Conservation (phyloP, 2,797 vertebrate genomes). For the Microhierax caerulescens region DNA sequence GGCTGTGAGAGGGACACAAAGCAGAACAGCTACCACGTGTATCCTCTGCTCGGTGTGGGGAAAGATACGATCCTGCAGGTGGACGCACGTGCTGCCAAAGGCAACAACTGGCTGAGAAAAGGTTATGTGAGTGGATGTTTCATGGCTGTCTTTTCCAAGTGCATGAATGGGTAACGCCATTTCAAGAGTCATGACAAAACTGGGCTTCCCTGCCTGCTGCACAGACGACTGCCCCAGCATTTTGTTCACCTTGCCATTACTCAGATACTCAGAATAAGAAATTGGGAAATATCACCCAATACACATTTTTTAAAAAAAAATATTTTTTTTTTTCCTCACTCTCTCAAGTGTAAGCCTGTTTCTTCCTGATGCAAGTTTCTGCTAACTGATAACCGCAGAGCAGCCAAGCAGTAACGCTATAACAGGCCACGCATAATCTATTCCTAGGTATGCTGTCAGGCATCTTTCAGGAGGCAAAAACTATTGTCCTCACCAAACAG, state of each 20-base stretch:
- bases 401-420: neutral
- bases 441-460: neutral
- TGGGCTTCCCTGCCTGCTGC: neutral
- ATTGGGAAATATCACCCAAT: neutral
- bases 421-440: too few relatives aligned
- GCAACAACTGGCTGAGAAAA: neutral
- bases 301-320: neutral
- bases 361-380: neutral
- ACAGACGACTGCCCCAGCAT: neutral
- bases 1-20: neutral
- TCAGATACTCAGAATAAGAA: neutral
- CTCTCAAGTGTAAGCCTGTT: neutral
- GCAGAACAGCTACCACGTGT: neutral
- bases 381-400: neutral
- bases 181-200: constrained; percentile 1
- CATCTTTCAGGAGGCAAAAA: neutral
- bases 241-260: neutral
- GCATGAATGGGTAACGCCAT: neutral
- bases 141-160: neutral
- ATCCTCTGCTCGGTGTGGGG: neutral
- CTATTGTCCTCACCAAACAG: neutral
- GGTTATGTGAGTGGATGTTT: neutral
- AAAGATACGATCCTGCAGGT: neutral
- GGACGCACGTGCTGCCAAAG: neutral
- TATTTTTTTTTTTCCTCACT: neutral